A percentile compares a stretch with the other conserved stretches of the same genome.
Conservation (phyloP, 2,888 invertebrate genomes). For the Tetragonisca angustula region DNA sequence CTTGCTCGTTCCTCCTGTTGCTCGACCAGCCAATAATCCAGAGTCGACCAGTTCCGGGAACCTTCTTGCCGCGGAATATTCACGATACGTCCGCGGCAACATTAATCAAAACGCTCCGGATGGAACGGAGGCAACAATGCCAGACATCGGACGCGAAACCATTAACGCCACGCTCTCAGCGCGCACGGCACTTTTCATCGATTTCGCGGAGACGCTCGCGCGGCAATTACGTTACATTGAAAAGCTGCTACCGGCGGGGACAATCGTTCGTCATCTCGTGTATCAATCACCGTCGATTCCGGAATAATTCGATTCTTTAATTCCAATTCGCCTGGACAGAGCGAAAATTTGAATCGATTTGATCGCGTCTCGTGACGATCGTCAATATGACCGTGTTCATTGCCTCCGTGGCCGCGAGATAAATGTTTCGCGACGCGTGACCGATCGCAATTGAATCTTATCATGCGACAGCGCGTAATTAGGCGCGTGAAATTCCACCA, state of each 20-base stretch:
- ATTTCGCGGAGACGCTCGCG: conserved; percentile 44
- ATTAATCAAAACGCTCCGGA: conserved; percentile 34
- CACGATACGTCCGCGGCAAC: conserved; percentile 1
- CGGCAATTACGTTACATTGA: conserved; percentile 45
- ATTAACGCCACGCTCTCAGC: not conserved
- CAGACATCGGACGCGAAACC: conserved; percentile 18
- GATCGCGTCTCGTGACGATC: conserved; percentile 21
- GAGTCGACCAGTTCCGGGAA: conserved; percentile 18
- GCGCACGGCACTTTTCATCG: conserved; percentile 53
- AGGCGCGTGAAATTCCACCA: not conserved
- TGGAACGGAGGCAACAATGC: conserved; percentile 34
- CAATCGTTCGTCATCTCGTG: too few relatives aligned
- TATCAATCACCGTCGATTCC: conserved; percentile 45
- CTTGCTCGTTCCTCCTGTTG: not conserved
- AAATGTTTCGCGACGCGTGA: conserved; percentile 7
- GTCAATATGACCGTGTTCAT: not conserved
- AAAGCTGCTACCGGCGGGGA: not conserved
- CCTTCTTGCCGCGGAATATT: conserved; percentile 14
- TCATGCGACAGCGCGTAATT: conserved; percentile 19
- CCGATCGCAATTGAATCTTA: too few relatives aligned
- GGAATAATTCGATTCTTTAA: conserved; percentile 28
- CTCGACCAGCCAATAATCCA: not conserved
- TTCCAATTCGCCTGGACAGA: not conserved
- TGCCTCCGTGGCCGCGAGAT: not conserved
- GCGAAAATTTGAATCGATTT: too few relatives aligned